A percentile compares a stretch with the other conserved stretches of the same genome.
phyloP scores from a whole-genome alignment of 2,888 invertebrate genomes.

The Chaetoderma sp. region DNA sequence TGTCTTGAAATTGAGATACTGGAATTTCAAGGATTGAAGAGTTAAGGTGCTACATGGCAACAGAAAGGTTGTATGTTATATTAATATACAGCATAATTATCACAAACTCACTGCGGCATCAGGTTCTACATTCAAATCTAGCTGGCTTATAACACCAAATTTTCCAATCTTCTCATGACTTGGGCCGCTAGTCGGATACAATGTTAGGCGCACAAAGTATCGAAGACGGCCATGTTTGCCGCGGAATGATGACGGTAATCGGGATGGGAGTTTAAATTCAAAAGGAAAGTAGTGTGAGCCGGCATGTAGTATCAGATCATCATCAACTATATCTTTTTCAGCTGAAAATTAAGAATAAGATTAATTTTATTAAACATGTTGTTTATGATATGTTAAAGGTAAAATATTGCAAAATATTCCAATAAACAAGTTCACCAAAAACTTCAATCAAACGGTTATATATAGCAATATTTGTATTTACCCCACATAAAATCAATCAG shows the following conservation, averaged over 20 bases:
- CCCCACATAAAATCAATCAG: too few relatives aligned
- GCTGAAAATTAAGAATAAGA: constrained; percentile 41
- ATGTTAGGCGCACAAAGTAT: constrained; percentile 58
- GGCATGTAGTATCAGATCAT: constrained; percentile 56
- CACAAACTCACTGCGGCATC: constrained; percentile 53
- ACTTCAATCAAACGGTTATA: too few relatives aligned
- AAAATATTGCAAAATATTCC: too few relatives aligned
- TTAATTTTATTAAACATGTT: too few relatives aligned
- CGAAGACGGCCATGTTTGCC: constrained; percentile 60
- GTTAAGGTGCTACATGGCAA: too few relatives aligned
- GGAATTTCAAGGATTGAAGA: too few relatives aligned
- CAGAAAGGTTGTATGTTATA: too few relatives aligned
- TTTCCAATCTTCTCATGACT: constrained; percentile 59
- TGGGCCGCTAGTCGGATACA: constrained; percentile 57
- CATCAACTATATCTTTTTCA: constrained; percentile 54
- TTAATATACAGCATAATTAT: not conserved
- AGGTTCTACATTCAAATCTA: constrained; percentile 59
- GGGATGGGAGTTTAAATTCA: constrained; percentile 55
- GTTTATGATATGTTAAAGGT: too few relatives aligned
- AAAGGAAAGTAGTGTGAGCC: constrained; percentile 63
- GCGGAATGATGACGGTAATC: constrained; percentile 60
- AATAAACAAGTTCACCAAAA: too few relatives aligned
- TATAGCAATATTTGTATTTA: too few relatives aligned
- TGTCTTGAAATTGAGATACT: too few relatives aligned
- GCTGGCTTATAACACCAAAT: constrained; percentile 57